phyloP scores from a whole-genome alignment of 1,140 invertebrate genomes.

The Calycopis cecrops region DNA sequence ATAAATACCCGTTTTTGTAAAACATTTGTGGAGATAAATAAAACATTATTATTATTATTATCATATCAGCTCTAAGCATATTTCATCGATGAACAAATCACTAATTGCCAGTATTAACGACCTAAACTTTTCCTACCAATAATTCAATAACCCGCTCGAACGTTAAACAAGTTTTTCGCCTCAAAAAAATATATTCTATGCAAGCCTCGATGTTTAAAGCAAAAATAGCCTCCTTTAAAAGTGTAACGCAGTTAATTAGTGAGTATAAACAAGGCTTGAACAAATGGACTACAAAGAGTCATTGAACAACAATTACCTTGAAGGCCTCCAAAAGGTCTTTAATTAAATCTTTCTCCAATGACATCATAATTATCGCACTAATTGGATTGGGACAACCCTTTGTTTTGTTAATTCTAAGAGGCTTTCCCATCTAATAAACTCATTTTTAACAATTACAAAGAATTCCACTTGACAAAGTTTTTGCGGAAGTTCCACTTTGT shows the following conservation, averaged over 20 bases:
- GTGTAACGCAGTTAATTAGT: slow-evolving; percentile 46
- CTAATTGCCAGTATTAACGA: no score
- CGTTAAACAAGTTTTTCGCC: no score
- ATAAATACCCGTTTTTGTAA: no score
- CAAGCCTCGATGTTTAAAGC: no score
- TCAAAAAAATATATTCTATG: no score
- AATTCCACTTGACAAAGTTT: slow-evolving; percentile 1
- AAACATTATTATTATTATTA: no score
- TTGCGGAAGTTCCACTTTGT: not conserved
- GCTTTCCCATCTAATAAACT: slow-evolving; percentile 6
- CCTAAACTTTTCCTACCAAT: no score
- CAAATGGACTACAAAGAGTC: slow-evolving; percentile 66
- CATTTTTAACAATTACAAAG: slow-evolving; percentile 14
- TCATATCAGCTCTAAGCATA: no score
- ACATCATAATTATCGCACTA: slow-evolving; percentile 71
- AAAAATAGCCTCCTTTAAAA: slow-evolving; percentile 23
- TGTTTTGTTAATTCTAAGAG: slow-evolving; percentile 64
- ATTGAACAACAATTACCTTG: slow-evolving; percentile 71
- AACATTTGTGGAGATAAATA: no score
- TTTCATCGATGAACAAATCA: no score
- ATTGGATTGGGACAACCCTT: slow-evolving; percentile 65
- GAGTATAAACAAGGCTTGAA: slow-evolving; percentile 44
- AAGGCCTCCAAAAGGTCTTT: slow-evolving; percentile 67
- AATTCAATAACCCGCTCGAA: no score
- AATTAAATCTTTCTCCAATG: slow-evolving; percentile 74